A percentile compares a stretch with the other conserved stretches of the same genome.
phyloP scores from a whole-genome alignment of 2,113 vertebrate species.

The Pterocles orientalis region DNA sequence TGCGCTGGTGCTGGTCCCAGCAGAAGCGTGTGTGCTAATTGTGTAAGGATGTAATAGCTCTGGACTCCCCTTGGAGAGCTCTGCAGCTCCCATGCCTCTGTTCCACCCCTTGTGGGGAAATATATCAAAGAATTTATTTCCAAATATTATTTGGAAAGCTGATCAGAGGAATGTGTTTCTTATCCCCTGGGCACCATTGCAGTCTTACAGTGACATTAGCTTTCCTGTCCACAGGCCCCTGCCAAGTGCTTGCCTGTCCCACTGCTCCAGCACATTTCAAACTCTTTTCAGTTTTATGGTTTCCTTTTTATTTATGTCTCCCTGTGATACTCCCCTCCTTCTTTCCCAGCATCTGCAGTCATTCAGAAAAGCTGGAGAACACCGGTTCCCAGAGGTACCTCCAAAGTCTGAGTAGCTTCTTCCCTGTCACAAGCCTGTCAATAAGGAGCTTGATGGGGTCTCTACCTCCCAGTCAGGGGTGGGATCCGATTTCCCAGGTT shows the following conservation, averaged over 20 bases:
- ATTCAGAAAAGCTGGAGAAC: not conserved
- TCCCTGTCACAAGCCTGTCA: not conserved
- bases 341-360: not conserved
- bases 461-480: not conserved
- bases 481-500: not conserved
- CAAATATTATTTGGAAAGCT: conserved; percentile 3
- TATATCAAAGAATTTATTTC: not conserved
- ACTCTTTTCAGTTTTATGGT: not conserved
- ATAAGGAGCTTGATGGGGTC: not conserved
- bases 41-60: not conserved
- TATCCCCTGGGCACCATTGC: not conserved
- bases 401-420: not conserved
- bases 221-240: not conserved
- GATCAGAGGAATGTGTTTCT: not conserved
- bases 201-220: not conserved
- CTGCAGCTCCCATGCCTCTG: not conserved
- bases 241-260: not conserved
- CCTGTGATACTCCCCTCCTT: not conserved
- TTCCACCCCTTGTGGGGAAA: not conserved
- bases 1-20: not conserved
- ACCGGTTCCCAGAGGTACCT: not conserved
- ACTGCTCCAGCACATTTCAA: not conserved
- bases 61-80: not conserved
- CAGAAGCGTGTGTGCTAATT: not conserved
- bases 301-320: conserved; percentile 1